Percentiles rank a stretch among this genome's conserved stretches.
phyloP scores from a whole-genome alignment of 2,113 vertebrate genomes.

The Numenius arquata region DNA sequence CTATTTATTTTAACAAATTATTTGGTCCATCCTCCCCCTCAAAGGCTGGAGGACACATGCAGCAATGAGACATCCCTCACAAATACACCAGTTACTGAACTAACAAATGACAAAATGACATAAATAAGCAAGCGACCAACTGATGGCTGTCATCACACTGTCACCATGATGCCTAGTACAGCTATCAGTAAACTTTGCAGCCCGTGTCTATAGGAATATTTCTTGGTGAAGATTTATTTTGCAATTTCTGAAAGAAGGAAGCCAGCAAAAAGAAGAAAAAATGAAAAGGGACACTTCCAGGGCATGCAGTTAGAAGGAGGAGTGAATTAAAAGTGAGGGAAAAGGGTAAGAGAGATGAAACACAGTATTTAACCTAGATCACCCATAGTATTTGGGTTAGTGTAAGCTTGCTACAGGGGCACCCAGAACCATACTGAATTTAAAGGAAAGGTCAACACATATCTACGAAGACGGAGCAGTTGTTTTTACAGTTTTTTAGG shows the following conservation, averaged over 20 bases:
- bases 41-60: background rate
- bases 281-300: background rate
- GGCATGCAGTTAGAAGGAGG: background rate
- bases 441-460: background rate
- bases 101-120: background rate
- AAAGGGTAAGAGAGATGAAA: background rate
- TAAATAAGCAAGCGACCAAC: background rate
- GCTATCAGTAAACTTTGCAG: background rate
- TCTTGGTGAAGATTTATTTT: background rate
- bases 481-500: background rate
- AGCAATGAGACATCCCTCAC: background rate
- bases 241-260: background rate
- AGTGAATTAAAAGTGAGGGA: background rate
- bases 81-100: background rate
- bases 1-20: background rate
- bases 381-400: background rate
- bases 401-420: background rate
- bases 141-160: background rate
- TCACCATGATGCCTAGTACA: background rate
- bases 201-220: background rate
- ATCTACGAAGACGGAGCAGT: background rate
- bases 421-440: background rate
- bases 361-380: background rate
- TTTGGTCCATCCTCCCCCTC: background rate
- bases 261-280: background rate